These are phyloP conservation scores for Electrona antarctica DNA, from an alignment of 2,113 vertebrate species.

Conservation along the genomic window DNA sequence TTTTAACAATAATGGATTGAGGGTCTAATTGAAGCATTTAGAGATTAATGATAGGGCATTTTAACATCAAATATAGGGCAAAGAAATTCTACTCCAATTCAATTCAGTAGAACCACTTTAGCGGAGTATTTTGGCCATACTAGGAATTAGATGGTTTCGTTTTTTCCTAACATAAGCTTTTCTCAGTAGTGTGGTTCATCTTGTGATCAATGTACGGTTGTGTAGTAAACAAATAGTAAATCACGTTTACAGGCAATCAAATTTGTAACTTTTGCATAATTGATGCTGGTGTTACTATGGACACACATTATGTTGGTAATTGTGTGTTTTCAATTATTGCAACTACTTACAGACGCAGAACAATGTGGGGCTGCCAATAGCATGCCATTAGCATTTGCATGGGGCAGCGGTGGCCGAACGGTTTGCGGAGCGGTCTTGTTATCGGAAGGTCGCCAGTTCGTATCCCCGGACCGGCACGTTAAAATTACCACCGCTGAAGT, in stretches of 20 bases:
- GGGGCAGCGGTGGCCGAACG: too few species aligned
- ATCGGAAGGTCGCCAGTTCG: too few species aligned
- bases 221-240: conserved; percentile 60
- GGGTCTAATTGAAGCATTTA: conserved; percentile 60
- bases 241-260: conserved; percentile 52
- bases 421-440: too few species aligned
- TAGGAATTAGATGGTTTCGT: neutral
- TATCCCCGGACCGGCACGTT: too few species aligned
- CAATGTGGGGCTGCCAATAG: conserved; percentile 29
- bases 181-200: conserved; percentile 12
- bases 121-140: too few species aligned
- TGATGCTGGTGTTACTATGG: neutral
- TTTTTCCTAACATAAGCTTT: conserved; percentile 56
- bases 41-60: conserved; percentile 63
- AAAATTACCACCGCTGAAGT: too few species aligned
- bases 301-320: conserved; percentile 20
- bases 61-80: conserved; percentile 43
- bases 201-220: conserved; percentile 53
- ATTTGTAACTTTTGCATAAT: conserved; percentile 14
- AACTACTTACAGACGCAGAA: conserved; percentile 24
- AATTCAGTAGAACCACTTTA: neutral
- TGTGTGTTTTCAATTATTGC: conserved; percentile 8
- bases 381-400: too few species aligned
- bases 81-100: neutral
- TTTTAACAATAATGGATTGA: conserved; percentile 67